Evolutionary conservation across 1,140 invertebrate species (phyloP), one percentile per base, ranked within the genome.

Genomic region (Drosophila rufa): DNA sequence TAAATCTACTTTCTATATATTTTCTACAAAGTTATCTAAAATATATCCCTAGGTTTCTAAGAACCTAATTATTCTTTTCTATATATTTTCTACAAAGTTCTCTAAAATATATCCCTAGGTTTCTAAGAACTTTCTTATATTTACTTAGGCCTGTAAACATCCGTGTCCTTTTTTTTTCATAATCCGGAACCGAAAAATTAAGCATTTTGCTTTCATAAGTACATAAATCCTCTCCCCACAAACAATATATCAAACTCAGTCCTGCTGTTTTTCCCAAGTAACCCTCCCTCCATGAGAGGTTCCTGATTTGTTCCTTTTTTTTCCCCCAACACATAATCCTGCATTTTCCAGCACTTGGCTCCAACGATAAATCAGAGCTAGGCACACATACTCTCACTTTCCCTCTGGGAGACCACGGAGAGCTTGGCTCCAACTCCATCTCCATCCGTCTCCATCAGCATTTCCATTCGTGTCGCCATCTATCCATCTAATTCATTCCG

Each of bases 401-500:
- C 46, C 27, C 14, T 12, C n/a, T 33, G 50, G 42, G 25, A 42
- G 43, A 15, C 38, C 30, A 30, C 27, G 9, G 33, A 36, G 14
- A 67, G 19, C 48, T 22, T 4, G 12, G 46, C 59, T 75, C 40
- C 61, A 67, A 76, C 73, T 58, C 48, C 53, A 56, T 36, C 61
- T 58, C 36, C 64, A 68, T 78, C 74, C 53, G 53, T 76, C 62
- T 56, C 47, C 62, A 59, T 77, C 55, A 58, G 53, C 69, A 50
- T 77, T 59, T 45, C 55, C 61, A 62, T 12, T 53, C 30, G 58
- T 61, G 78, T 70, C 56, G 46, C 17, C 68, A 76, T 76, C 53
- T 66, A 77, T 77, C 75, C 62, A 77, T 77, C 75, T 77, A 77
- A 69, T 77, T 79, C 75, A 79, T 79, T 79, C 53, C n/a, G 40